phyloP scores from a whole-genome alignment of 2,888 invertebrate species.

The Melipona bicolor region DNA sequence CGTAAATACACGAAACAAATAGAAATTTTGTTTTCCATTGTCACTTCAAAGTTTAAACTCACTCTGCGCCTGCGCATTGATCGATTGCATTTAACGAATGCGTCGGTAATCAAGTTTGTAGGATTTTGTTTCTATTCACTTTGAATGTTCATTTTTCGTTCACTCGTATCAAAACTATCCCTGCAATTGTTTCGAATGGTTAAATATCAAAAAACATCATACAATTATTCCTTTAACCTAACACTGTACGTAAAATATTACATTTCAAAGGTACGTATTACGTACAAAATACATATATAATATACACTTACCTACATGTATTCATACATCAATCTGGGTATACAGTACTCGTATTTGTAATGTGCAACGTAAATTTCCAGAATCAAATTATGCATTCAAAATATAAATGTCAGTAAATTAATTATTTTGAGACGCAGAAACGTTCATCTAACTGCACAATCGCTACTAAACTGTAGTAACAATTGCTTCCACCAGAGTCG shows the following conservation, averaged over 20 bases:
- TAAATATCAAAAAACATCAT: background rate
- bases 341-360: background rate
- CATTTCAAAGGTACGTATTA: too few relatives aligned
- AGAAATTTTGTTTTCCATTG: background rate
- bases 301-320: too few relatives aligned
- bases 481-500: background rate
- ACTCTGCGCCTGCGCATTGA: too few relatives aligned
- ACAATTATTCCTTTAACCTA: background rate
- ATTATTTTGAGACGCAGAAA: background rate
- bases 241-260: background rate
- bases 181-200: background rate
- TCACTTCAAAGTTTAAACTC: background rate
- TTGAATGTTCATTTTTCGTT: background rate
- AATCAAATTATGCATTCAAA: background rate
- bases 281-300: too few relatives aligned
- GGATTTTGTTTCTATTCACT: background rate
- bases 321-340: too few relatives aligned
- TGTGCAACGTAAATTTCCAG: background rate
- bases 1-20: background rate
- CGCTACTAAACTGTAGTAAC: background rate
- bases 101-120: too few relatives aligned
- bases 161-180: background rate
- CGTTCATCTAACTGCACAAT: too few relatives aligned
- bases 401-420: background rate
- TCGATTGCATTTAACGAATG: background rate